Evolutionary conservation across 2,797 vertebrate species (phyloP), one percentile per base, ranked within the genome.

Genomic region (Acanthornis magna): DNA sequence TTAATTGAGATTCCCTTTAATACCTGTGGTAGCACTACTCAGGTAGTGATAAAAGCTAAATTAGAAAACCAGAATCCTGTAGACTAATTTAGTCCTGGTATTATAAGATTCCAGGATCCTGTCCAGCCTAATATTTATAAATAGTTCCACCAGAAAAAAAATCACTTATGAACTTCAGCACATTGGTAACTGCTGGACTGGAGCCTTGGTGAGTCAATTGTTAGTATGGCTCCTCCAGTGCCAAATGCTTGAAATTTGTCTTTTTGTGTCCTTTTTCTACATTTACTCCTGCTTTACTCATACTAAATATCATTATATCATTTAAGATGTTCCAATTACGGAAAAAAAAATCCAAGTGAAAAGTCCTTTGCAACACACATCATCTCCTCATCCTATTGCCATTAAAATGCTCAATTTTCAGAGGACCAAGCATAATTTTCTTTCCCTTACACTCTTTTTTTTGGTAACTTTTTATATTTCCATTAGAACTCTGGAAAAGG

Each of bases 361-460:
- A 88, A 91, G 67, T 89, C 71, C n/a, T 87, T 78, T 79, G 77
- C 79, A 93, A 73, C n/a, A 73, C 26, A 53, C 16, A 76, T 83
- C 55, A 72, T 88, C 55, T 94, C 32, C 51, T 53, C 75, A 82
- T 77, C 54, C 60, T 53, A 92, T 19, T 73, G 48, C 85, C 85
- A 88, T 89, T 92, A 84, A 81, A 92, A 89, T 67, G 63, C 57
- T 88, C 73, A 38, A 53, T 93, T 93, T 96, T 92, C 87, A 89
- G 60, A 78, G 34, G 27, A 81, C 36, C 57, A 62, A 80, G 66
- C 6, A 63, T 79, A 84, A 96, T 86, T 91, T 94, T 82, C 50
- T 79, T 73, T 86, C 70, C 53, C 43, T 92, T 86, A 62, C 9
- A 29, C n/a, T 65, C 5, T 51, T 32, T 54, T 75, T 67, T 74